Evolutionary conservation across 2,888 invertebrate species (phyloP), one percentile per base, ranked within the genome.

Genomic region (Seira musarum): DNA sequence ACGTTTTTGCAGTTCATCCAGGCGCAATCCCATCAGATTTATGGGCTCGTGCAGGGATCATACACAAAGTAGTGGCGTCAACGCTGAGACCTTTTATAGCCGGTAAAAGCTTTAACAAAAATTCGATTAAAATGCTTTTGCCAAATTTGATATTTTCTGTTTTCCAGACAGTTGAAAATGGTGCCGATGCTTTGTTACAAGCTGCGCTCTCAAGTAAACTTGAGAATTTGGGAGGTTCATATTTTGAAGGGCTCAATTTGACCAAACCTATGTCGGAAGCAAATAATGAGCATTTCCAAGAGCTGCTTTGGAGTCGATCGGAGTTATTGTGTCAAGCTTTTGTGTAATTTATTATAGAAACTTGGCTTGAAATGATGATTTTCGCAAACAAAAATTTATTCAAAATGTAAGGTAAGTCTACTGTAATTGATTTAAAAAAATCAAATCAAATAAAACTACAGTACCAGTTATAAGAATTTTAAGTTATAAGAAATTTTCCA

Each of bases 1-100:
- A 92, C 87, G 91, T 92, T 1, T 93, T 93, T 87, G 91, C 94
- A 0, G 93, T 95, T 1, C 96, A 97, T 90, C 97, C 97, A 0
- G 97, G 97, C 40, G 91, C 96, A 70, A 95, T 96, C 0, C 91
- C 94, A 88, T 19, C 73, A 0, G 79, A 73, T 1, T 63, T 79
- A 21, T 79, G 79, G 79, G 10, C 19, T 22, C 57, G 13, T 0
- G 79, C 73, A 53, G 79, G 79, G 0, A 5, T 40, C 10, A 1
- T 77, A 3, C 64, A 65, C 25, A 17, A 25, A 49, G 2, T 6
- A 2, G 2, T 63, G 21, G 8, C 63, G 13, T 75, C 63, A n/a
- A 10, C 64, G 8, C 3, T 70, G 8, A 77, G 22, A 24, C 65
- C 77, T 0, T 24, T 77, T 0, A 3, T 77, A 15, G 70, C 77